phyloP scores from a whole-genome alignment of 2,888 invertebrate genomes.

The Lycophotia porphyrea region DNA sequence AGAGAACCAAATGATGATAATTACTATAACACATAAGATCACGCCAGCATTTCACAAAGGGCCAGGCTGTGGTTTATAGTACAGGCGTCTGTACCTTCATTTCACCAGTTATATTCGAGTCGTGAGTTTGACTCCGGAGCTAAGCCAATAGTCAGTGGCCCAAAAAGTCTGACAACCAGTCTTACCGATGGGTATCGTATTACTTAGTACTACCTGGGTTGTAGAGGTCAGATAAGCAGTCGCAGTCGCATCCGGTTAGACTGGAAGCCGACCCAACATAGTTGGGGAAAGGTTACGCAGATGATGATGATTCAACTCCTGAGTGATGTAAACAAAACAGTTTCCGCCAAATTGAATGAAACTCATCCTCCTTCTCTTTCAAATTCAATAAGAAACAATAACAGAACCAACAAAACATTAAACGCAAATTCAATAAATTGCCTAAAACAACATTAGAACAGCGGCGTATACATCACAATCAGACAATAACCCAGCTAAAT shows the following conservation, averaged over 20 bases:
- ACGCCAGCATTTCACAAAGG: neutral
- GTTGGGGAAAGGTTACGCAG: no score
- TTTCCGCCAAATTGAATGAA: neutral
- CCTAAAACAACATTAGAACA: conserved; percentile 57
- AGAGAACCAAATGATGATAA: neutral
- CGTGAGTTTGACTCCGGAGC: no score
- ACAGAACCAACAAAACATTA: conserved; percentile 40
- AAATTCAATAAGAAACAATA: conserved; percentile 27
- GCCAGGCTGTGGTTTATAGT: neutral
- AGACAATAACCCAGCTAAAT: conserved; percentile 65
- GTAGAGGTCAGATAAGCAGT: no score
- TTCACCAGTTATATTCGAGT: neutral
- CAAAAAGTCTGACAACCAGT: no score
- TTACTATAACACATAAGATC: neutral
- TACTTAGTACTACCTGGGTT: no score
- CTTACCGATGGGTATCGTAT: no score
- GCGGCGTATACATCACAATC: conserved; percentile 61
- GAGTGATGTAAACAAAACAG: neutral
- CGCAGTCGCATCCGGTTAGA: no score
- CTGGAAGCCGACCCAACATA: no score
- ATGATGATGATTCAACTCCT: no score
- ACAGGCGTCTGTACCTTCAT: neutral
- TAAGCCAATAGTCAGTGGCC: no score
- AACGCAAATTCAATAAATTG: conserved; percentile 54
- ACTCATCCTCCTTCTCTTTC: neutral